A percentile compares a stretch with the other conserved stretches of the same genome.
These are phyloP conservation scores for Synanceia verrucosa DNA, from an alignment of 2,797 vertebrate genomes.

Conservation along the genomic window DNA sequence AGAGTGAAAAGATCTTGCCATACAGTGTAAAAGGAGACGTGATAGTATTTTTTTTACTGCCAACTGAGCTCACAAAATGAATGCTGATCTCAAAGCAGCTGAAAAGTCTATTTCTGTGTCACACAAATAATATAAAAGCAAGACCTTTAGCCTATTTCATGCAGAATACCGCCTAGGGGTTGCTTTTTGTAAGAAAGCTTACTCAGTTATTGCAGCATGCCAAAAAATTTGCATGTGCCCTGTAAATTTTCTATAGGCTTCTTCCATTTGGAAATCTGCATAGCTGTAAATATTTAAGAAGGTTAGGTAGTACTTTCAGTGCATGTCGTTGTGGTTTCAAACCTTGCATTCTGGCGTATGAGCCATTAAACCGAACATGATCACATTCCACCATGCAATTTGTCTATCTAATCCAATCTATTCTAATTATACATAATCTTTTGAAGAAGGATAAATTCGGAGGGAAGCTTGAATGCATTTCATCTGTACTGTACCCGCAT, in stretches of 20 bases:
- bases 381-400: conserved; percentile 13
- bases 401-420: conserved; percentile 22
- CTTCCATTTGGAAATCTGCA: not conserved
- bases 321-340: not conserved
- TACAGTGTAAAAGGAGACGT: conserved; percentile 1
- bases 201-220: conserved; percentile 8
- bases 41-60: conserved; percentile 31
- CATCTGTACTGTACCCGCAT: not conserved
- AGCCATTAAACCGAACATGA: conserved; percentile 23
- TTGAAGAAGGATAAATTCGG: not conserved
- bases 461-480: not conserved
- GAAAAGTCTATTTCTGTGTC: conserved; percentile 7
- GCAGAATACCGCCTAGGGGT: conserved; percentile 14
- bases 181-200: conserved; percentile 20
- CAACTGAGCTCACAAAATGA: conserved; percentile 31
- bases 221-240: not conserved
- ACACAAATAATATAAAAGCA: conserved; percentile 9
- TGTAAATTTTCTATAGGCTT: not conserved
- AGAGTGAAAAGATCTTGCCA: conserved; percentile 14
- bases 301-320: not conserved
- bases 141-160: conserved; percentile 9
- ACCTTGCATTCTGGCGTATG: not conserved
- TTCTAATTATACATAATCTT: conserved; percentile 8
- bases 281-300: not conserved
- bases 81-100: conserved; percentile 25